Percentiles rank a stretch among this genome's conserved stretches.
These are phyloP conservation scores for Calyptomena viridis DNA, from an alignment of 2,113 vertebrate genomes.

Conservation along the genomic window DNA sequence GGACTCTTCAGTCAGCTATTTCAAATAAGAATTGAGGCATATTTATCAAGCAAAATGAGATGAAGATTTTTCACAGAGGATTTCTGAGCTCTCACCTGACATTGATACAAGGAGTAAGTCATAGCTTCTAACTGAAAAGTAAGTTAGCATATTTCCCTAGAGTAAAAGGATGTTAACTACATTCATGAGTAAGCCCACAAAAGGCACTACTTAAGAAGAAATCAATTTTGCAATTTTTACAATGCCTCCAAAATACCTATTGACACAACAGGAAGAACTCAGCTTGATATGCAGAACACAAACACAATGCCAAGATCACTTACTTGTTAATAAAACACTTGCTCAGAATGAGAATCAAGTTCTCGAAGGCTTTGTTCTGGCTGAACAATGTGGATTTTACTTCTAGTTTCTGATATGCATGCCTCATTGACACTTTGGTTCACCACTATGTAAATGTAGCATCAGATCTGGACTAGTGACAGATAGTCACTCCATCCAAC, in stretches of 20 bases:
- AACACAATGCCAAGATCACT: background rate
- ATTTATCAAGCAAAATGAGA: background rate
- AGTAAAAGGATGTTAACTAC: background rate
- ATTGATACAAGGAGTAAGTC: background rate
- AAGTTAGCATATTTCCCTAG: background rate
- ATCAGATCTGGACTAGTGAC: background rate
- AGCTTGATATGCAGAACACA: background rate
- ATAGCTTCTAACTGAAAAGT: background rate
- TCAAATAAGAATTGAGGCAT: background rate
- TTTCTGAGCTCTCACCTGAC: background rate
- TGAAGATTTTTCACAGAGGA: background rate
- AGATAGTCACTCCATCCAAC: background rate
- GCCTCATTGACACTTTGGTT: background rate
- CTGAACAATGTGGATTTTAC: background rate
- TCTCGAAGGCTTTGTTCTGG: background rate
- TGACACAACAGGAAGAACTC: background rate
- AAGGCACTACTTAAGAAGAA: background rate
- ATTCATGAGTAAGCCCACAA: background rate
- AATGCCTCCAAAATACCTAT: background rate
- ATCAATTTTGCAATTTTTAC: background rate
- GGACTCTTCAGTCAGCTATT: background rate
- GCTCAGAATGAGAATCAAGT: background rate
- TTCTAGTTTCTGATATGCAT: background rate
- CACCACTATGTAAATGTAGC: background rate
- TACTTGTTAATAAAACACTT: background rate